Evolutionary conservation across 92 coral and sea anemone genomes (phyloP).

Genomic region (Siderastrea siderea): DNA sequence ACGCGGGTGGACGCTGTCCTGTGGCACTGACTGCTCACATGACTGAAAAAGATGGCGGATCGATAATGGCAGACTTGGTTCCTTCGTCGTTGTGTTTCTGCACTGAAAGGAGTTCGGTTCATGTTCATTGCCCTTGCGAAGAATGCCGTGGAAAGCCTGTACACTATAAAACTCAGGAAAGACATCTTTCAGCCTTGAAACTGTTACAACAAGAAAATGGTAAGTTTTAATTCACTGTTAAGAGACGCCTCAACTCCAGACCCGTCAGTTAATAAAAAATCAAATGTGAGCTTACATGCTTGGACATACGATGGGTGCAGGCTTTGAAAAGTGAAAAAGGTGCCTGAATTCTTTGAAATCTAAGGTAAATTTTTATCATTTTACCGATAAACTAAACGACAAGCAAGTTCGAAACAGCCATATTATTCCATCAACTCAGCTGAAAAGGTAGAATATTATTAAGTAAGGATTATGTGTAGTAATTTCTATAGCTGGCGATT

Average conservation of each 20-base stretch:
- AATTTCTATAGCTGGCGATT: no score
- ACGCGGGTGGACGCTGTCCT: slow-evolving; percentile 2
- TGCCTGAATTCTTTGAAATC: background rate
- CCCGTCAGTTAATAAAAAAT: no score
- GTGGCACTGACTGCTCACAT: slow-evolving; percentile 14
- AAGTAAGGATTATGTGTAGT: no score
- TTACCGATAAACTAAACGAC: no score
- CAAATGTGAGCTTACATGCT: background rate
- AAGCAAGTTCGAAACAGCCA: no score
- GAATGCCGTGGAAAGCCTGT: slow-evolving; percentile 35
- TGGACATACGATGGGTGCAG: background rate
- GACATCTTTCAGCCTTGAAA: slow-evolving; percentile 7
- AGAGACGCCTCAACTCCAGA: background rate
- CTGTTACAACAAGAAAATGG: slow-evolving; percentile 22
- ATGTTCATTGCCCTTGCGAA: slow-evolving; percentile 35
- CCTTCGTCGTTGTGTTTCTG: slow-evolving; percentile 15
- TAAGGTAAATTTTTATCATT: background rate
- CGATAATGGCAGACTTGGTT: background rate
- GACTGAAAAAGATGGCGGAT: background rate
- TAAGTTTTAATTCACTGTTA: background rate
- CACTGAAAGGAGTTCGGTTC: slow-evolving; percentile 8
- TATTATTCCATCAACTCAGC: no score
- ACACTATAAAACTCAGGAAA: slow-evolving; percentile 12
- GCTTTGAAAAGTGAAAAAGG: no score
- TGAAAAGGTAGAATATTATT: no score